phyloP scores from a whole-genome alignment of 2,113 vertebrate species.

The Cyanistes caeruleus region DNA sequence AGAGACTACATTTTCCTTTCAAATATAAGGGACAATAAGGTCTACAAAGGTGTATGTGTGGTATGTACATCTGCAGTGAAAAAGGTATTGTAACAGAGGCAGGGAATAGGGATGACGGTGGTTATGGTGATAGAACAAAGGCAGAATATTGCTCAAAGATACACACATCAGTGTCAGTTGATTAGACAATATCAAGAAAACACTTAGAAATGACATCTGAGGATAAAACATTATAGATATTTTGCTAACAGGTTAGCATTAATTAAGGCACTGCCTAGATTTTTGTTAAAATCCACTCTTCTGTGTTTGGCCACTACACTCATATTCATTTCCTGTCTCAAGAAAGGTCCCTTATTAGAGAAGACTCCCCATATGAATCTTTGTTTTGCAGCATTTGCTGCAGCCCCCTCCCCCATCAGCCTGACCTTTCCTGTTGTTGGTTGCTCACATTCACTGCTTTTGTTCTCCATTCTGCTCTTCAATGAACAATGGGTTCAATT shows the following conservation, averaged over 20 bases:
- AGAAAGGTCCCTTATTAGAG: background rate
- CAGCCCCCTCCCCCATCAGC: background rate
- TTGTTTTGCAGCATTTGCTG: background rate
- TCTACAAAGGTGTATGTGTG: background rate
- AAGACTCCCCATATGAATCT: background rate
- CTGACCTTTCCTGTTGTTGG: background rate
- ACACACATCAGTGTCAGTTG: background rate
- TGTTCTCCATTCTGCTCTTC: background rate
- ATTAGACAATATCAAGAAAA: background rate
- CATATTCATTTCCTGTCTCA: background rate
- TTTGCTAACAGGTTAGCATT: background rate
- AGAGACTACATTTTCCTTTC: background rate
- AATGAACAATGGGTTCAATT: background rate
- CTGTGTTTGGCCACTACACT: accelerated
- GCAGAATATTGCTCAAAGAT: background rate
- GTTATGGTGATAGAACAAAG: background rate
- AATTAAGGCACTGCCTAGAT: background rate
- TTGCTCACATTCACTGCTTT: background rate
- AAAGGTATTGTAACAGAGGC: background rate
- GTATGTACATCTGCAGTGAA: background rate
- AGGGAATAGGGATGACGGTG: background rate
- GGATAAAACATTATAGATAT: background rate
- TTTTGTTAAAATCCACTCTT: background rate
- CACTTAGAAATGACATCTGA: background rate
- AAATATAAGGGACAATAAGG: background rate